Conservation (phyloP, 2,113 vertebrate genomes). For the Gadus macrocephalus region DNA sequence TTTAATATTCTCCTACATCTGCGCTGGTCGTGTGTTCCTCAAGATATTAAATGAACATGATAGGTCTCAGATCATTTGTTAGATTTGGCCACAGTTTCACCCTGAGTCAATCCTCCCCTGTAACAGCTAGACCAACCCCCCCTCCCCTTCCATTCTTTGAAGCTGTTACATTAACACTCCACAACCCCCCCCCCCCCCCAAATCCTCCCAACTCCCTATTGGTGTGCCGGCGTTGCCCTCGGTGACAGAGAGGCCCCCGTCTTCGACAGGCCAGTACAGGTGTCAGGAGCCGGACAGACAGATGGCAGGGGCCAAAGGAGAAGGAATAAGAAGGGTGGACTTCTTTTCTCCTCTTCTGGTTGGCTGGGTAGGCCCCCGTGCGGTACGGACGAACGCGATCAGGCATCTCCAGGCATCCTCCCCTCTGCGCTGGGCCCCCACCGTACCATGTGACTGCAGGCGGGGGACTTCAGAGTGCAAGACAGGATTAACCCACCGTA, state of each 20-base stretch:
- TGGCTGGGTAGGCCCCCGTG: conserved; percentile 57
- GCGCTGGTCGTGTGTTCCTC: background rate
- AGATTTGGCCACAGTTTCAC: conserved; percentile 55
- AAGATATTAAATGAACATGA: background rate
- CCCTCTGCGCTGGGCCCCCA: background rate
- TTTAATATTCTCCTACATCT: background rate
- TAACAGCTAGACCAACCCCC: background rate
- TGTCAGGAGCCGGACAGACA: conserved; percentile 67
- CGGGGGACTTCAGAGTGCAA: conserved; percentile 30
- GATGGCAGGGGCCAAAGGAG: conserved; percentile 69
- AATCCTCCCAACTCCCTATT: conserved; percentile 31
- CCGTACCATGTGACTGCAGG: conserved; percentile 50
- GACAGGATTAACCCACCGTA: conserved; percentile 34
- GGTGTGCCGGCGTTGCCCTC: conserved; percentile 36
- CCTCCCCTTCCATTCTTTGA: conserved; percentile 30
- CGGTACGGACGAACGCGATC: conserved; percentile 47
- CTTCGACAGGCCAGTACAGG: conserved; percentile 70
- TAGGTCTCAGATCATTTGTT: conserved; percentile 17
- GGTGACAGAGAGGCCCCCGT: conserved; percentile 49
- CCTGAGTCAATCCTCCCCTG: conserved; percentile 8
- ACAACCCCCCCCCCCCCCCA: background rate
- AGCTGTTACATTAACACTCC: conserved; percentile 30
- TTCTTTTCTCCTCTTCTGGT: conserved; percentile 68
- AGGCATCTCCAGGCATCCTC: conserved; percentile 16
- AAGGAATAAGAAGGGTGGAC: conserved; percentile 63